Base-by-base conservation (phyloP, 2,888 invertebrate species). In the Protodeltote pygarga region DNA sequence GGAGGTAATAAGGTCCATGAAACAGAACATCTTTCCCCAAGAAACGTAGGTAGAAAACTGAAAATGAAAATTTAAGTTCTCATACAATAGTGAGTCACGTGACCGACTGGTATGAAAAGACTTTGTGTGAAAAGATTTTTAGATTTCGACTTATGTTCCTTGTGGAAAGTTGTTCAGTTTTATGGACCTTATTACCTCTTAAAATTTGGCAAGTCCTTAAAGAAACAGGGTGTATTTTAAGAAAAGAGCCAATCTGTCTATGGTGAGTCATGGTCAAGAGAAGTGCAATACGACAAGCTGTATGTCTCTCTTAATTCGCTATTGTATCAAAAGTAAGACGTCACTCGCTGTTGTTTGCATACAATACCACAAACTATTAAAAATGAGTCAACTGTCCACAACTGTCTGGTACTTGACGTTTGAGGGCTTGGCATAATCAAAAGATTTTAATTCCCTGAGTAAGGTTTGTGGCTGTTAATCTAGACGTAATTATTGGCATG, bases 261-360 rank as follows among this genome's bases (percentile, higher is more conserved):
- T 49, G 39, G 44, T 42, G 47, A 61, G 23, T 63, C 69, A 55
- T 67, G 65, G 72, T 61, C 62, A 61, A 49, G 46, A 46, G 49
- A 47, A 44, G 40, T 44, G 63, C 61, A 71, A 64, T 59, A 57
- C 71, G 70, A 55, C 61, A 46, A 69, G 65, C 66, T 40, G 60
- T 53, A 41, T 64, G 49, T 71, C 72, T 69, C 71, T 73, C 68
- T 74, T 71, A 72, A 73, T 71, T 75, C 51, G 20, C 67, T 67
- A 79, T 79, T 79, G 81, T 79, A 52, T 52, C 66, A 48, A 66
- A 67, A 64, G 66, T 59, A 67, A 61, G 41, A 57, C 65, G 64
- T 63, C 61, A 65, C 58, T 46, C n/a, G 45, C 14, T 41, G 59
- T 34, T 44, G 63, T 77, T 75, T 62, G 72, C 75, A 77, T 75